These are phyloP conservation scores for Holacanthella duospinosa DNA, from an alignment of 2,888 invertebrate species.

Conservation along the genomic window DNA sequence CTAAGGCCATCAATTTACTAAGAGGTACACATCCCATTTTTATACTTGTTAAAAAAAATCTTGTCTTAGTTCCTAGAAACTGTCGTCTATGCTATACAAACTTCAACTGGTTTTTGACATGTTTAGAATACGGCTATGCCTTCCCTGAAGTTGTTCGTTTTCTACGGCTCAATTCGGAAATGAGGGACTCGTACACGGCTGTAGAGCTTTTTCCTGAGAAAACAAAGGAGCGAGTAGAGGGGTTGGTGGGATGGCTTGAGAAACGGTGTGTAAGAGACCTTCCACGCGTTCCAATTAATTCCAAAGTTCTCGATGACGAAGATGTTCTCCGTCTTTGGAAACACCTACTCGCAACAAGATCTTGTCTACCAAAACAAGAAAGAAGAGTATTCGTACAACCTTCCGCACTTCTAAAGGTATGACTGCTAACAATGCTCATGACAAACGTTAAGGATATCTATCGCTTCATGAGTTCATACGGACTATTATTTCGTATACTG, in stretches of 20 bases:
- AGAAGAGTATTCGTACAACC: neutral
- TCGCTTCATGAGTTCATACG: too few species aligned
- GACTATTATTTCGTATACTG: too few species aligned
- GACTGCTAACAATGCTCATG: too few species aligned
- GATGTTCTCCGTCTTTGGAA: conserved; percentile 34
- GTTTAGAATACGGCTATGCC: conserved; percentile 52
- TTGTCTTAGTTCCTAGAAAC: neutral
- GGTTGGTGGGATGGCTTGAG: conserved; percentile 34
- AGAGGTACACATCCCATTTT: conserved; percentile 35
- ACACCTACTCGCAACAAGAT: too few species aligned
- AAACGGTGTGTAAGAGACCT: conserved; percentile 27
- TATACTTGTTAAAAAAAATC: neutral
- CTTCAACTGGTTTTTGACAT: too few species aligned
- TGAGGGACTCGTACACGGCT: conserved; percentile 41
- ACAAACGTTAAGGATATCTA: too few species aligned
- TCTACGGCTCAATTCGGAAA: conserved; percentile 42
- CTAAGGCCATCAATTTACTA: conserved; percentile 59
- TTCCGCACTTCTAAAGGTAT: neutral
- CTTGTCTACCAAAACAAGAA: too few species aligned
- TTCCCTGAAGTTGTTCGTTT: conserved; percentile 65
- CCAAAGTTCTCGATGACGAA: conserved; percentile 36
- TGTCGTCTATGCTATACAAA: neutral
- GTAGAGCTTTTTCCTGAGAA: conserved; percentile 40
- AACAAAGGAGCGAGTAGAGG: conserved; percentile 20
- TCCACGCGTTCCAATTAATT: conserved; percentile 29